Evolutionary conservation across 2,888 invertebrate genomes (phyloP).

Genomic region (Sylvicola cinctus): DNA sequence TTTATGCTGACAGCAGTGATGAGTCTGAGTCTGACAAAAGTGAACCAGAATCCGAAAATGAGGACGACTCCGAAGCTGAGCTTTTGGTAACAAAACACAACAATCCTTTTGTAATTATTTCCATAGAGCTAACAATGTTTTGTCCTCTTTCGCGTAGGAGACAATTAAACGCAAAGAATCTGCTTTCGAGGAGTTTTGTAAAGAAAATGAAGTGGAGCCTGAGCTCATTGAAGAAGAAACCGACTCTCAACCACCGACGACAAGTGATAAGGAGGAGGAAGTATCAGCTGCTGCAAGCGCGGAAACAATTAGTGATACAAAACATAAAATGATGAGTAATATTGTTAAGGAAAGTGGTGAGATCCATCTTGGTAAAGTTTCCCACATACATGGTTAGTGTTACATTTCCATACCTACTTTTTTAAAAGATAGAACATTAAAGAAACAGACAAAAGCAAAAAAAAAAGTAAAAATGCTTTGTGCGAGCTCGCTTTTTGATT

Average conservation of each 20-base stretch:
- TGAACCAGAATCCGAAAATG: slow-evolving; percentile 19
- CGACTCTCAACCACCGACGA: too few species aligned
- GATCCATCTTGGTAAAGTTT: not conserved
- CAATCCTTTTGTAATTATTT: not conserved
- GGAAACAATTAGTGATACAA: not conserved
- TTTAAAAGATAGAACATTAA: too few species aligned
- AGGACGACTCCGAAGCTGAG: too few species aligned
- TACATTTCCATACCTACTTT: too few species aligned
- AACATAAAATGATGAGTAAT: not conserved
- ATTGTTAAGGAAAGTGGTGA: not conserved
- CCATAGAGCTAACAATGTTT: not conserved
- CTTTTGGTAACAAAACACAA: too few species aligned
- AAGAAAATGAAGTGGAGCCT: slow-evolving; percentile 51
- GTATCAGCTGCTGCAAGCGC: too few species aligned
- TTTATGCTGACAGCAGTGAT: slow-evolving; percentile 55
- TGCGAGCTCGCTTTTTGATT: too few species aligned
- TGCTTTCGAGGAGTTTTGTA: slow-evolving; percentile 52
- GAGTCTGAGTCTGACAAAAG: slow-evolving; percentile 34
- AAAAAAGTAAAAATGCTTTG: too few species aligned
- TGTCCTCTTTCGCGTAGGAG: slow-evolving; percentile 24
- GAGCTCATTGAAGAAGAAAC: too few species aligned
- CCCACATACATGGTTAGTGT: not conserved
- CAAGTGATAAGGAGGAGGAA: too few species aligned
- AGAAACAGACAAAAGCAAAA: too few species aligned
- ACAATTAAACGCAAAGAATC: slow-evolving; percentile 38